These are phyloP conservation scores for Acromyrmex charruanus DNA, from an alignment of 1,140 invertebrate species.

Conservation along the genomic window DNA sequence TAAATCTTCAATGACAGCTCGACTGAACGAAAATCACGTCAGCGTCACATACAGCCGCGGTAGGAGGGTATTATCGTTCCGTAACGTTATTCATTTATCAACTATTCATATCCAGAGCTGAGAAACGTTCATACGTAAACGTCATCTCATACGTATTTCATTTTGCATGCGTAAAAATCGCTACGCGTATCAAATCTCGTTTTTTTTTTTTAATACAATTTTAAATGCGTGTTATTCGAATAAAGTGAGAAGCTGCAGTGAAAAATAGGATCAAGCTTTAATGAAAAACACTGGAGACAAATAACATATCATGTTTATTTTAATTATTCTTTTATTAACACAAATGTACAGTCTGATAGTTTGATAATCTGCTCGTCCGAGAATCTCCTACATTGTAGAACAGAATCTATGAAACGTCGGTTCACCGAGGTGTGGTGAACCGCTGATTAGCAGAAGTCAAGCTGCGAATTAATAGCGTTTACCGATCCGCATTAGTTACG, in stretches of 20 bases:
- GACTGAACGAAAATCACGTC: slow-evolving; percentile 60
- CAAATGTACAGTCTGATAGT: not conserved
- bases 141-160: not conserved
- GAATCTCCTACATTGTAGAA: slow-evolving; percentile 1
- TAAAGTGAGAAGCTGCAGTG: not conserved
- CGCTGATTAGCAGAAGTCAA: slow-evolving; percentile 74
- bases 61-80: slow-evolving; percentile 27
- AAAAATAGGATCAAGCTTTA: not conserved
- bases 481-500: slow-evolving; percentile 76
- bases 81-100: slow-evolving; percentile 60
- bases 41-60: slow-evolving; percentile 44
- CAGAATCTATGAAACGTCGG: slow-evolving; percentile 42
- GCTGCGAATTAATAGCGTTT: slow-evolving; percentile 76
- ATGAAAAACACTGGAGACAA: not conserved
- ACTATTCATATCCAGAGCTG: slow-evolving; percentile 39
- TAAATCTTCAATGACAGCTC: slow-evolving; percentile 67
- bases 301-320: not conserved
- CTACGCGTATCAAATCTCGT: slow-evolving; percentile 9
- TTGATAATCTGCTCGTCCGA: not conserved
- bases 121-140: slow-evolving; percentile 28
- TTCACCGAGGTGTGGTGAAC: slow-evolving; percentile 31
- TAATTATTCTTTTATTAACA: not conserved
- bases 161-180: slow-evolving; percentile 9
- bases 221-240: not conserved
- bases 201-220: not conserved